phyloP scores from a whole-genome alignment of 2,113 vertebrate species.

The Martes martes region DNA sequence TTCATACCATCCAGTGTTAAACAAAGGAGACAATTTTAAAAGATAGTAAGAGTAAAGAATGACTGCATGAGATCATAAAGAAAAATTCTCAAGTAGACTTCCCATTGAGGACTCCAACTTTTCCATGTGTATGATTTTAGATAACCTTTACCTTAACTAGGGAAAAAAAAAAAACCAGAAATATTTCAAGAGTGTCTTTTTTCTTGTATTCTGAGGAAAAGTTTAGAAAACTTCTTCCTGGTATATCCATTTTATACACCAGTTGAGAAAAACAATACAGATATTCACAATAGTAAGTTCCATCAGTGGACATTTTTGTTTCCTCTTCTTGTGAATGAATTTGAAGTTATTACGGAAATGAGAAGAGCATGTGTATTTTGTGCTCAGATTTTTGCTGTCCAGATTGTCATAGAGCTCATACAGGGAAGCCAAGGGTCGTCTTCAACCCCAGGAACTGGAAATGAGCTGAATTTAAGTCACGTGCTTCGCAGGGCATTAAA shows the following conservation, averaged over 20 bases:
- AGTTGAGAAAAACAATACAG: not conserved
- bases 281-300: not conserved
- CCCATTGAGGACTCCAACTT: not conserved
- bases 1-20: not conserved
- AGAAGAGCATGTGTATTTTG: not conserved
- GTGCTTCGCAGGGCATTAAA: not conserved
- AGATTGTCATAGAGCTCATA: not conserved
- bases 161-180: not conserved
- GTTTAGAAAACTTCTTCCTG: not conserved
- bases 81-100: not conserved
- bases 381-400: not conserved
- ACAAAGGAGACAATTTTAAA: not conserved
- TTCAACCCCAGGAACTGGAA: not conserved
- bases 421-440: not conserved
- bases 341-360: not conserved
- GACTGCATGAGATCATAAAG: not conserved
- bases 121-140: not conserved
- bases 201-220: not conserved
- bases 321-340: not conserved
- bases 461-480: not conserved
- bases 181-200: not conserved
- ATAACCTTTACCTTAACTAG: not conserved
- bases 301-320: not conserved
- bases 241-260: not conserved
- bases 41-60: not conserved